Evolutionary conservation across 2,888 invertebrate species (phyloP).

Genomic region (Mimachlamys varia): DNA sequence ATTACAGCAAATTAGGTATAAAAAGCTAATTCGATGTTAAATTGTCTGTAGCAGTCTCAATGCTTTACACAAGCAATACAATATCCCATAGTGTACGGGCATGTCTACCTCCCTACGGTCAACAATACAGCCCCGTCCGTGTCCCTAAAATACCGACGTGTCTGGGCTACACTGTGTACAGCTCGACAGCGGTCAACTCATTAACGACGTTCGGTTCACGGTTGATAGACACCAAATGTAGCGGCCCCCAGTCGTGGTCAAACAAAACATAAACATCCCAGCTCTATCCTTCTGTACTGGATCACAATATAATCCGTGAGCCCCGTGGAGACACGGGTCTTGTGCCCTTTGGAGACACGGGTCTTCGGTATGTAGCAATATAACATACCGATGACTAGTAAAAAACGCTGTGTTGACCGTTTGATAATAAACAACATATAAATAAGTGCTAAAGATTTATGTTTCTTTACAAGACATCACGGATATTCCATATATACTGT

Average conservation of each 20-base stretch:
- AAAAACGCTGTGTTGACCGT: not conserved
- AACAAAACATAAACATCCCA: slow-evolving; percentile 4
- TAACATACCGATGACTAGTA: not conserved
- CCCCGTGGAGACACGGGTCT: not conserved
- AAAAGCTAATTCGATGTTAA: not conserved
- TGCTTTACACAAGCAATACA: not conserved
- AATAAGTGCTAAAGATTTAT: too few relatives aligned
- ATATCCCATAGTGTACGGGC: not conserved
- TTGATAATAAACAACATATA: too few relatives aligned
- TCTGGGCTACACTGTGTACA: not conserved
- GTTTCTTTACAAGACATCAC: too few relatives aligned
- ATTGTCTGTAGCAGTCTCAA: not conserved
- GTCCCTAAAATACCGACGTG: not conserved
- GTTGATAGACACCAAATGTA: not conserved
- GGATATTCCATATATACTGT: too few relatives aligned
- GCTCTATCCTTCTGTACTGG: not conserved
- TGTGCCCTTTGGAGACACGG: not conserved
- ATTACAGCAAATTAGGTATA: slow-evolving; percentile 7
- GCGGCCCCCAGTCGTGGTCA: not conserved
- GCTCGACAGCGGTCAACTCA: not conserved
- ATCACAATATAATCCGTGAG: slow-evolving; percentile 2
- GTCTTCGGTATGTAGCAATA: not conserved
- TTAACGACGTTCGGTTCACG: not conserved
- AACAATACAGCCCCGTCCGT: not conserved
- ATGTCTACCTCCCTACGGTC: not conserved